These are phyloP conservation scores for Catostomus latipinnis DNA, from an alignment of 2,797 vertebrate genomes.

Conservation along the genomic window DNA sequence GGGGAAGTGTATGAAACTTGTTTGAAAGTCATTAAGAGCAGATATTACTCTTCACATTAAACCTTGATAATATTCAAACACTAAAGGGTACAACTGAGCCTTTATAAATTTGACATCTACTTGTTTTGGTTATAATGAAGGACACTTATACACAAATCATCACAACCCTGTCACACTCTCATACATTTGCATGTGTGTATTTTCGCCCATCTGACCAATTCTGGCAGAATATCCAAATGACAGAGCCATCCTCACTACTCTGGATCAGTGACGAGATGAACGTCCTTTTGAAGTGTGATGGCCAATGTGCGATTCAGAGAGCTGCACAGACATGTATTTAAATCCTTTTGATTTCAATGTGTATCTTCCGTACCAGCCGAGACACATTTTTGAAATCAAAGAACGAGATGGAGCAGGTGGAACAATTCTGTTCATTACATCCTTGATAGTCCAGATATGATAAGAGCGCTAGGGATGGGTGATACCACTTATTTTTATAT, in stretches of 20 bases:
- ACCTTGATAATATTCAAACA: no score
- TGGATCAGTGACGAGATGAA: constrained; percentile 38
- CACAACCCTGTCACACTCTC: constrained; percentile 28
- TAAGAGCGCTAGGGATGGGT: neutral
- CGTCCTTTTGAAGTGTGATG: constrained; percentile 47
- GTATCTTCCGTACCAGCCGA: neutral
- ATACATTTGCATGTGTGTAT: constrained; percentile 53
- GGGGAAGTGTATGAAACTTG: no score
- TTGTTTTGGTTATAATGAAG: neutral
- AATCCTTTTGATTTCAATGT: constrained; percentile 17
- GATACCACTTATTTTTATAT: no score
- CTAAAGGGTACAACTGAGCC: no score
- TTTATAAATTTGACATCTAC: neutral
- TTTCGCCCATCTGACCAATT: constrained; percentile 52
- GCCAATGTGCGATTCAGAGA: constrained; percentile 1
- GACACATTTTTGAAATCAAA: neutral
- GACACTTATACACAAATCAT: constrained; percentile 37
- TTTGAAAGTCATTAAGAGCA: no score
- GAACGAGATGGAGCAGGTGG: neutral
- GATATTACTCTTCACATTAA: no score
- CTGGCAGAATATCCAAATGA: constrained; percentile 23
- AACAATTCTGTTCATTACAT: no score
- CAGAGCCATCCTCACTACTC: constrained; percentile 44
- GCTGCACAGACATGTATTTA: no score
- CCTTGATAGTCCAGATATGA: neutral